Evolutionary conservation across 2,888 invertebrate genomes (phyloP).

Genomic region (Hirtodrosophila cameraria): DNA sequence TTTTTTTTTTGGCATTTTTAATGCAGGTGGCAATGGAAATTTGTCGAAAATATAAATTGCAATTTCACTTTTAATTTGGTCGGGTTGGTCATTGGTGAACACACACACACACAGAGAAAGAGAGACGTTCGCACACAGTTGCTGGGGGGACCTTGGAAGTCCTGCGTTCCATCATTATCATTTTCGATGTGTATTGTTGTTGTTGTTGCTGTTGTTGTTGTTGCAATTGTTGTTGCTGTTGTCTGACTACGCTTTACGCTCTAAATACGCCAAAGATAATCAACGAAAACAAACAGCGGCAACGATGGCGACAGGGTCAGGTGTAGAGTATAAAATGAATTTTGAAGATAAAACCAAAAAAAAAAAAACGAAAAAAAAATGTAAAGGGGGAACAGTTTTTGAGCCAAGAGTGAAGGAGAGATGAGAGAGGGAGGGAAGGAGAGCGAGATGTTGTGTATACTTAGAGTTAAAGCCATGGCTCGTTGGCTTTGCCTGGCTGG

Average conservation of each 20-base stretch:
- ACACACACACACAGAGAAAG: neutral
- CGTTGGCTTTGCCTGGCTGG: slow-evolving; percentile 35
- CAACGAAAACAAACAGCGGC: slow-evolving; percentile 78
- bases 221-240: slow-evolving; percentile 25
- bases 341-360: too few species aligned
- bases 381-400: slow-evolving; percentile 11
- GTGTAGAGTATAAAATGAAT: slow-evolving; percentile 74
- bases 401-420: too few species aligned
- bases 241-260: slow-evolving; percentile 83
- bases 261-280: slow-evolving; percentile 83
- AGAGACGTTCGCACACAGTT: neutral
- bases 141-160: slow-evolving; percentile 34
- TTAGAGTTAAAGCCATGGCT: slow-evolving; percentile 44
- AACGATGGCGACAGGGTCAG: slow-evolving; percentile 72
- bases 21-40: slow-evolving; percentile 67
- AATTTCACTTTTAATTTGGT: slow-evolving; percentile 76
- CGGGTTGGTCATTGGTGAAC: slow-evolving; percentile 22
- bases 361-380: slow-evolving; percentile 14
- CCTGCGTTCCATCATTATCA: slow-evolving; percentile 66
- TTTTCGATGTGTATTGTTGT: slow-evolving; percentile 17
- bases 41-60: slow-evolving; percentile 77
- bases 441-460: slow-evolving; percentile 7
- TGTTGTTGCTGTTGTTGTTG: slow-evolving; percentile 8
- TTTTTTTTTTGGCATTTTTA: slow-evolving; percentile 10
- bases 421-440: slow-evolving; percentile 15